A percentile compares a stretch with the other conserved stretches of the same genome.
phyloP scores from a whole-genome alignment of 2,797 vertebrate genomes.

The Lycodopsis pacificus region DNA sequence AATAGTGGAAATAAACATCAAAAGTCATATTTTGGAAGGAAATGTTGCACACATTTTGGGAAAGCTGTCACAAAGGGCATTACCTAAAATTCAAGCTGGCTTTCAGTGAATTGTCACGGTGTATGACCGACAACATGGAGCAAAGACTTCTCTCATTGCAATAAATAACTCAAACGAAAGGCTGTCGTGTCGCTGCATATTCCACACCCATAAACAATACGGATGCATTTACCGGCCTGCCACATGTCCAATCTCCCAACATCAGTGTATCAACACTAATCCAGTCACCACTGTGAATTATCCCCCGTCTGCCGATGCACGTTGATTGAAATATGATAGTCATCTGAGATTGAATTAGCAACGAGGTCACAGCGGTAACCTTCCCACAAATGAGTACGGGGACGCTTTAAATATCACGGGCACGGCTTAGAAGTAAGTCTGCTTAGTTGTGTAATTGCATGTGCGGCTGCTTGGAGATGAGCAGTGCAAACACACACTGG shows the following conservation, averaged over 20 bases:
- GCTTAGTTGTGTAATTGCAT: conserved; percentile 35
- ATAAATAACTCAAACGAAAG: conserved; percentile 21
- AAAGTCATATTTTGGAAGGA: background rate
- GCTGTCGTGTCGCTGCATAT: conserved; percentile 56
- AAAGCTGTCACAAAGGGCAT: background rate
- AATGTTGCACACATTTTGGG: background rate
- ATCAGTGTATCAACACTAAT: conserved; percentile 75
- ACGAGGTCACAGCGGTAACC: conserved; percentile 71
- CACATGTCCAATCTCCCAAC: conserved; percentile 63
- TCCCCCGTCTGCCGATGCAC: conserved; percentile 64
- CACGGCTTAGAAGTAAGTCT: conserved; percentile 40
- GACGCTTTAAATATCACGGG: conserved; percentile 62
- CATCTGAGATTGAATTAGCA: conserved; percentile 77
- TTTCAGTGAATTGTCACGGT: background rate
- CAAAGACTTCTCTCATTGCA: conserved; percentile 12
- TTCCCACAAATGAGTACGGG: conserved; percentile 66
- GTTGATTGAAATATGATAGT: conserved; percentile 80
- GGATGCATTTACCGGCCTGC: conserved; percentile 55
- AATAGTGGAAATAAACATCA: background rate
- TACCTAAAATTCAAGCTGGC: background rate
- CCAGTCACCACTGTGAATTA: conserved; percentile 75
- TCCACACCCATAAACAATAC: conserved; percentile 59
- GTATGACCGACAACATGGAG: background rate
- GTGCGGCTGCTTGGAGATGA: conserved; percentile 21
- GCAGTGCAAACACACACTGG: background rate